Evolutionary conservation across 2,797 vertebrate species (phyloP), one percentile per base, ranked within the genome.

Genomic region (Sebastes aleutianus): DNA sequence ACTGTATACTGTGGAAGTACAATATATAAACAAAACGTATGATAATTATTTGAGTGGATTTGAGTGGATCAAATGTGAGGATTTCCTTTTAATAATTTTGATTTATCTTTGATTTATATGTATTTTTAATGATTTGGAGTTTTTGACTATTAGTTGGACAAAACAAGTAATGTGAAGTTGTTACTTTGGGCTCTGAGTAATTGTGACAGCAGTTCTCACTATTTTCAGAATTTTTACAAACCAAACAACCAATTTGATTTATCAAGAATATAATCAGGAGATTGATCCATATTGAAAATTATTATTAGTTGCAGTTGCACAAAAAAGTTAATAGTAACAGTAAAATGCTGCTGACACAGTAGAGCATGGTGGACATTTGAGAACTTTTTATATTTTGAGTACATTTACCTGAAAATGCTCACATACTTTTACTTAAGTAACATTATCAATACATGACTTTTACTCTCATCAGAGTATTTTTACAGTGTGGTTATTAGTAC

Each of bases 351-450:
- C 50, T 53, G 43, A 47, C 6, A 70, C 31, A 20, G 2, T 20
- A 39, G 0, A 14, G 36, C 36, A 0, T 14, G 13, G 5, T 39
- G 36, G 36, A 39, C 36, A 39, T 39, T 39, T 39, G 0, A 39
- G 13, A 0, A 0, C 6, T 27, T 58, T 58, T 27, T 1, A 58
- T 58, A 58, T 8, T 58, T 58, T 27, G 5, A 58, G 57, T 29
- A 26, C 57, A 31, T 31, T 11, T 31, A 61, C 3, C 18, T 31
- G 27, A 61, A 31, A 61, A 61, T 61, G 58, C 18, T 27, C 4
- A 32, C 16, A 61, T 61, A 10, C 10, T 50, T 53, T 56, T 56
- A 34, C 8, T 36, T 56, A 61, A 61, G 14, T 61, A 61, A 61
- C 16, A 61, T 61, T 31, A 2, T 31, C 27, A 61, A 61, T 31